These are phyloP conservation scores for Aphidoletes aphidimyza DNA, from an alignment of 2,888 invertebrate species.

Conservation along the genomic window DNA sequence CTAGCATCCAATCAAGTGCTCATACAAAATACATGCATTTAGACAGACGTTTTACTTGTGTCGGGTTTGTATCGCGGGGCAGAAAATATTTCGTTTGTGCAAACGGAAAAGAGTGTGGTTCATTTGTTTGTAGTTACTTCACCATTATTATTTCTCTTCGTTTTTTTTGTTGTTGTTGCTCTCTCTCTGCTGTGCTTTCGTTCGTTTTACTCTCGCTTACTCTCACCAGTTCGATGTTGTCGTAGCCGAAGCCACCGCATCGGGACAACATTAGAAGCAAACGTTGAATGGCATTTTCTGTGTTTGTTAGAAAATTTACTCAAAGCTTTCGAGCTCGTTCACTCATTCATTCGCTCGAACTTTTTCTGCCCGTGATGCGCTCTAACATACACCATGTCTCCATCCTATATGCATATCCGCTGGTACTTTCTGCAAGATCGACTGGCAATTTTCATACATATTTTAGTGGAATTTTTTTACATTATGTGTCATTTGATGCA, in stretches of 20 bases:
- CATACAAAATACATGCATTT: constrained; percentile 46
- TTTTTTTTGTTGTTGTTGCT: not conserved
- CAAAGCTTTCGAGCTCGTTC: constrained; percentile 36
- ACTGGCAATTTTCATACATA: constrained; percentile 49
- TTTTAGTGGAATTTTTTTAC: constrained; percentile 28
- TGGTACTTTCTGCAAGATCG: constrained; percentile 49
- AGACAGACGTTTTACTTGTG: constrained; percentile 53
- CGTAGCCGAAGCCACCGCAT: not conserved
- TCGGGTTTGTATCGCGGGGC: constrained; percentile 32
- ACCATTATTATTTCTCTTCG: not conserved
- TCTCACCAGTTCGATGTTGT: not conserved
- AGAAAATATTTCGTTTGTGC: constrained; percentile 45
- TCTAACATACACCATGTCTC: too few species aligned
- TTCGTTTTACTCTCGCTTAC: not conserved
- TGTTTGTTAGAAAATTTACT: constrained; percentile 51
- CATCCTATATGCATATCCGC: not conserved
- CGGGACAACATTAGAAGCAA: constrained; percentile 47
- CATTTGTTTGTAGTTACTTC: constrained; percentile 47
- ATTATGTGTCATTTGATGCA: constrained; percentile 2
- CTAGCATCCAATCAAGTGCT: constrained; percentile 53
- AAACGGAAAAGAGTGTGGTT: constrained; percentile 47
- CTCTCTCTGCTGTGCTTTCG: not conserved
- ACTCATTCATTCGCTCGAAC: too few species aligned
- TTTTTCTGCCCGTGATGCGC: too few species aligned
- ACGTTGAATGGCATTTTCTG: constrained; percentile 23